Conservation (phyloP, 1,140 invertebrate genomes). For the Aleiodes sp. region DNA sequence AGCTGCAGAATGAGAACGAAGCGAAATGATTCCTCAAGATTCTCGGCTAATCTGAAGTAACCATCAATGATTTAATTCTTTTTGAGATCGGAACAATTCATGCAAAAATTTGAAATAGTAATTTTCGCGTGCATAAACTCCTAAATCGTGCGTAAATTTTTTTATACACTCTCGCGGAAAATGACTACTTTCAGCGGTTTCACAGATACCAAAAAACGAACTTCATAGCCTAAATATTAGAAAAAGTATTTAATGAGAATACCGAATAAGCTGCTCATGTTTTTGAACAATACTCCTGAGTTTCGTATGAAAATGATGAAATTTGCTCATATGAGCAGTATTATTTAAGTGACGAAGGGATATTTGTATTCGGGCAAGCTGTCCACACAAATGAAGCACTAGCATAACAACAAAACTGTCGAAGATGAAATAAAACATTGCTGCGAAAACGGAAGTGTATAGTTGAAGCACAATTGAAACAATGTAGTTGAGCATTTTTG, state of each 20-base stretch:
- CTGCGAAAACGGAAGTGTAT: slow-evolving; percentile 16
- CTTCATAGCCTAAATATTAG: no score
- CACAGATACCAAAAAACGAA: no score
- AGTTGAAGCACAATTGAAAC: slow-evolving; percentile 26
- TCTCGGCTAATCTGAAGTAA: slow-evolving; percentile 44
- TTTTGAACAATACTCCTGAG: slow-evolving; percentile 21
- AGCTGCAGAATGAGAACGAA: slow-evolving; percentile 36
- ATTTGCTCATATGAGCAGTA: background rate
- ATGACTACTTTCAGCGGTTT: no score
- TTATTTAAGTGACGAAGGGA: slow-evolving; percentile 10
- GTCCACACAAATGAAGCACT: slow-evolving; percentile 38
- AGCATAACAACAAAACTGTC: slow-evolving; percentile 39
- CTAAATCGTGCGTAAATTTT: no score
- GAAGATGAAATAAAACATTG: slow-evolving; percentile 29
- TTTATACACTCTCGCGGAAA: no score
- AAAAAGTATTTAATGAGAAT: no score
- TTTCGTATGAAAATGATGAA: background rate
- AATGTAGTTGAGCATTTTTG: slow-evolving; percentile 10
- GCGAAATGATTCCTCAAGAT: slow-evolving; percentile 53
- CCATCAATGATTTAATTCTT: background rate
- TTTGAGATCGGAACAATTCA: no score
- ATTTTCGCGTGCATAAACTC: no score
- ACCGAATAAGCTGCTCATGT: slow-evolving; percentile 39
- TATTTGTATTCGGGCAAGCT: slow-evolving; percentile 29
- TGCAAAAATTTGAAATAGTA: no score